phyloP scores from a whole-genome alignment of 1,140 invertebrate species.

The Tenebrio molitor region DNA sequence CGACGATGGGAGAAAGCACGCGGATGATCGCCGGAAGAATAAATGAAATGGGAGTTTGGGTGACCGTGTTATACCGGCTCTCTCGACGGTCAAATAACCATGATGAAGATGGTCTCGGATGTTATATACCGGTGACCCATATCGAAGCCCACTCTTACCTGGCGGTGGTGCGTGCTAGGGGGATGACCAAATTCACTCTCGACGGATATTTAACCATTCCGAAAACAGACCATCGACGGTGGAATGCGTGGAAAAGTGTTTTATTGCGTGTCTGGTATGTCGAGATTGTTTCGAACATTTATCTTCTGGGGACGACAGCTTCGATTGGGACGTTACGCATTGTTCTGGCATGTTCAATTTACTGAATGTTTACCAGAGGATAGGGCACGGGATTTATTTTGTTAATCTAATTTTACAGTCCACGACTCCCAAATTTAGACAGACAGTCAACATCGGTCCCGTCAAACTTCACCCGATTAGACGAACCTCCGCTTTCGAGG shows the following conservation, averaged over 20 bases:
- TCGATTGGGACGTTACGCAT: constrained; percentile 30
- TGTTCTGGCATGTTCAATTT: constrained; percentile 31
- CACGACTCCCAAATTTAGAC: neutral
- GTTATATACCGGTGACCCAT: constrained; percentile 44
- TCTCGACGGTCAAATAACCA: constrained; percentile 49
- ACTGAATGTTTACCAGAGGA: constrained; percentile 18
- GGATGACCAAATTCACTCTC: constrained; percentile 35
- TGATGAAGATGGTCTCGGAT: constrained; percentile 43
- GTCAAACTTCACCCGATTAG: too few species aligned
- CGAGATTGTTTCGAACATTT: constrained; percentile 20
- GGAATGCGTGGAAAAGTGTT: constrained; percentile 19
- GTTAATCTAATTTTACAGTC: constrained; percentile 19
- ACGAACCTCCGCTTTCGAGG: too few species aligned
- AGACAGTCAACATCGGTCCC: too few species aligned
- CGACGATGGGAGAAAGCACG: constrained; percentile 23
- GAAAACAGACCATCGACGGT: too few species aligned
- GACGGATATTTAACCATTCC: too few species aligned
- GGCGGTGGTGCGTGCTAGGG: too few species aligned
- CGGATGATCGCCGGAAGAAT: constrained; percentile 41
- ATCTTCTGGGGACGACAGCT: constrained; percentile 27
- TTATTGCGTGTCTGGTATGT: constrained; percentile 30
- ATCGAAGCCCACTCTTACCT: constrained; percentile 23
- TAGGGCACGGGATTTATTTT: constrained; percentile 31
- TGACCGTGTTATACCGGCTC: constrained; percentile 54
- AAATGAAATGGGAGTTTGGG: constrained; percentile 51